phyloP scores from a whole-genome alignment of 2,113 vertebrate species.

The Chitala chitala region DNA sequence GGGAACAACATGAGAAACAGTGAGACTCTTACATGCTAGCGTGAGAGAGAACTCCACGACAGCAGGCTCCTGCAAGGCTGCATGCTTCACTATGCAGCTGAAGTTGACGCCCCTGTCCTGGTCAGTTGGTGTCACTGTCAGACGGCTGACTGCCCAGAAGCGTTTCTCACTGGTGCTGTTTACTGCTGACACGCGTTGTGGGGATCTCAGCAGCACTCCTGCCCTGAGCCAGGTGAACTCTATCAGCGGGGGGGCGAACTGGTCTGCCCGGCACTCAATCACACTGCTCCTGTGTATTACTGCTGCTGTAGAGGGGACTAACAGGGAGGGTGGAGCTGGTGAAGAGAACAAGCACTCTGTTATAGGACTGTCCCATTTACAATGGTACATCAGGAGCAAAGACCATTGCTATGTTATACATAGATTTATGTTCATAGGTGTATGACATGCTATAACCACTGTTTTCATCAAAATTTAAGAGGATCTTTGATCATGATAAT shows the following conservation, averaged over 20 bases:
- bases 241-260: conserved; percentile 58
- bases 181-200: conserved; percentile 28
- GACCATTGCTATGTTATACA: not conserved
- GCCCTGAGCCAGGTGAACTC: conserved; percentile 59
- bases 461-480: no score
- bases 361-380: not conserved
- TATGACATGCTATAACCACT: no score
- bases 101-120: conserved; percentile 56
- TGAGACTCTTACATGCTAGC: conserved; percentile 54
- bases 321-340: conserved; percentile 47
- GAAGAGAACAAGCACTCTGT: not conserved
- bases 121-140: conserved; percentile 49
- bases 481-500: no score
- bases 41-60: conserved; percentile 47
- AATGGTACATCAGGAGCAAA: no score
- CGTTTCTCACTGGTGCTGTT: conserved; percentile 43
- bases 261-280: conserved; percentile 50
- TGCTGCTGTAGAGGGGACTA: conserved; percentile 46
- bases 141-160: conserved; percentile 48
- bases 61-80: conserved; percentile 33
- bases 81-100: conserved; percentile 56
- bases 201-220: conserved; percentile 36
- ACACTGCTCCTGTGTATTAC: conserved; percentile 45
- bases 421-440: not conserved
- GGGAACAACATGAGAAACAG: no score